Percentiles rank a stretch among this genome's conserved stretches.
Evolutionary conservation across 1,140 invertebrate genomes (phyloP).

Genomic region (Belonocnema kinseyi): DNA sequence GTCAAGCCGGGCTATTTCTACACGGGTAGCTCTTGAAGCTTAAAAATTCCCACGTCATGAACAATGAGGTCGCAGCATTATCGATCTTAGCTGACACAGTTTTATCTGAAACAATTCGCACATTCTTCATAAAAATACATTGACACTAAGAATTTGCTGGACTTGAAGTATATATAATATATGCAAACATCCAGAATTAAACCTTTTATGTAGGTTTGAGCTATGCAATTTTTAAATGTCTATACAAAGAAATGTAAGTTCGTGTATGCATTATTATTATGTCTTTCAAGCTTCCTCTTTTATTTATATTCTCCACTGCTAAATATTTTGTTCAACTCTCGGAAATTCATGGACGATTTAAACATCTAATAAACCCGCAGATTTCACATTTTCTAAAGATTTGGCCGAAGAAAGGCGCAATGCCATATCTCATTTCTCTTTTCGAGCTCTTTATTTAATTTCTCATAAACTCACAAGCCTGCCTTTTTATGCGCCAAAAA

Average conservation of each 20-base stretch:
- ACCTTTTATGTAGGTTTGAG: no score
- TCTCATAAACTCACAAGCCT: slow-evolving; percentile 21
- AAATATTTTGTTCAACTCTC: neutral
- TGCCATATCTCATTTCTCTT: slow-evolving; percentile 26
- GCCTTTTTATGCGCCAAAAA: slow-evolving; percentile 49
- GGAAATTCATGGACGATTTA: neutral
- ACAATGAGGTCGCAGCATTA: slow-evolving; percentile 19
- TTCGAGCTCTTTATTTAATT: slow-evolving; percentile 43
- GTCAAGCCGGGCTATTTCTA: no score
- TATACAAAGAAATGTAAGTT: no score
- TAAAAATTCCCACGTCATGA: neutral
- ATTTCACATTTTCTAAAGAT: slow-evolving; percentile 50
- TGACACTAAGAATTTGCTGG: neutral
- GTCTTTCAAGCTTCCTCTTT: neutral
- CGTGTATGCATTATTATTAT: no score
- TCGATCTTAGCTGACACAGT: slow-evolving; percentile 18
- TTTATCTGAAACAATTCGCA: neutral
- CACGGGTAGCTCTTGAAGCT: neutral
- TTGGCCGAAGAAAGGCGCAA: slow-evolving; percentile 39
- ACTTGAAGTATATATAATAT: no score
- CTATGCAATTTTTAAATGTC: no score
- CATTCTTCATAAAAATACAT: neutral
- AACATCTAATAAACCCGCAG: slow-evolving; percentile 26
- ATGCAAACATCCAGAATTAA: no score
- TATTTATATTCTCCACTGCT: neutral